Evolutionary conservation across 2,797 vertebrate genomes (phyloP), one percentile per base, ranked within the genome.

Genomic region (Merluccius polli): DNA sequence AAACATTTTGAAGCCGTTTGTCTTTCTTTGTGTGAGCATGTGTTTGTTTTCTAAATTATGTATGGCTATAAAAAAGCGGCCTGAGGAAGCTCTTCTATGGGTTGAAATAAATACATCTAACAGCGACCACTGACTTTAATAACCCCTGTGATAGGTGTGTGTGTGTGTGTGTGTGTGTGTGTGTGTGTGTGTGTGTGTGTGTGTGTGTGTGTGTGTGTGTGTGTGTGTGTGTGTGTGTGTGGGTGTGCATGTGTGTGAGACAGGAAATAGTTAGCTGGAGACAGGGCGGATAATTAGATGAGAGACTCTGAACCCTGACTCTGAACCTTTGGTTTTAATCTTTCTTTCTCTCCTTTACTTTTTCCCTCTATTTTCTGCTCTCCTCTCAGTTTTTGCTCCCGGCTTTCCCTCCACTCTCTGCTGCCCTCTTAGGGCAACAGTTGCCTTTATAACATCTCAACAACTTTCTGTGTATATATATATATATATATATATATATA

Each of bases 181-280:
- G 41, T 16, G 41, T 44, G 13, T 18, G 41, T 44, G 41, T 18
- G 44, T 48, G 15, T 6, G 44, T 48, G 44, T 18, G 44, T 48
- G 44, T 48, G 44, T 48, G 44, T 16, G 41, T 44, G 41, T 44
- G 18, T n/a, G 18, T n/a, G 52, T 63, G 52, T 63, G n/a, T 11
- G 52, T 11, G 52, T 27, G 21, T 15, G 52, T 11, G 52, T 63
- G 52, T 4, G 52, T 24, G 52, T 2, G 52, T 63, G 52, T 24
- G 52, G 2, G 52, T 24, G 52, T 11, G 52, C 10, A n/a, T 24
- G 24, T 11, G 59, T 24, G 59, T 11, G n/a, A 73, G 81, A 71
- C 76, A 29, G 75, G 59, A 38, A 36, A 35, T 63, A 1, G 78
- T 52, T 77, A 74, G 71, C 75, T 69, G 71, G 77, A 80, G 79